Evolutionary conservation across 2,888 invertebrate genomes (phyloP), one percentile per base, ranked within the genome.

Genomic region (Morinoia aosen): DNA sequence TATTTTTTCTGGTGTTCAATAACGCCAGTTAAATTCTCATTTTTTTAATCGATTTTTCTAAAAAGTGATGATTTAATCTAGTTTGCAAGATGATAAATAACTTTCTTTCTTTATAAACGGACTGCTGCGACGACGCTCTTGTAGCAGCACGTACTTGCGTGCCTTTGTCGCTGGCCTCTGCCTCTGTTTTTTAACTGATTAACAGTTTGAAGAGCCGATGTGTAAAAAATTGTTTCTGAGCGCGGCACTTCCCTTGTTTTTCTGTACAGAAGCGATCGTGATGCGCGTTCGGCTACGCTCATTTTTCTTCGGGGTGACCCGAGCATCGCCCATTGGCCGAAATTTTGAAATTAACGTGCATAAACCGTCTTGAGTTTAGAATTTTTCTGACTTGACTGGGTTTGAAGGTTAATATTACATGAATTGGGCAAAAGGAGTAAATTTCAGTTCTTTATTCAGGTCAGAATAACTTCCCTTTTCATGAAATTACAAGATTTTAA

Each of bases 141-240:
- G 25, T 33, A 76, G 76, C 76, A 33, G 76, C 76, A 76, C 76
- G 76, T 76, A 76, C 76, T 16, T 33, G 76, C 16, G 25, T 76
- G 76, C 76, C 76, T 76, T 16, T 76, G 76, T 76, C 76, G 76
- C 76, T 76, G 16, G 33, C 19, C 61, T 61, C 61, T 12, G 61
- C 76, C 76, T 19, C 76, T 3, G 76, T 76, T 76, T 76, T 76
- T 76, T 76, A 33, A 76, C 76, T 33, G 76, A 76, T 76, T 76
- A 76, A 76, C 76, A 76, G 76, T 76, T 76, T 76, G 25, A 76
- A 76, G 76, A 76, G 76, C 76, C 76, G 76, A 76, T 76, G 76
- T 76, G 19, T 8, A 76, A 76, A 76, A 76, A 76, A 76, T 76
- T 16, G 19, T 33, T 76, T 76, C 76, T 33, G 76, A 76, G 76